Evolutionary conservation across 2,888 invertebrate species (phyloP).

Genomic region (Pyrrhosoma nymphula): DNA sequence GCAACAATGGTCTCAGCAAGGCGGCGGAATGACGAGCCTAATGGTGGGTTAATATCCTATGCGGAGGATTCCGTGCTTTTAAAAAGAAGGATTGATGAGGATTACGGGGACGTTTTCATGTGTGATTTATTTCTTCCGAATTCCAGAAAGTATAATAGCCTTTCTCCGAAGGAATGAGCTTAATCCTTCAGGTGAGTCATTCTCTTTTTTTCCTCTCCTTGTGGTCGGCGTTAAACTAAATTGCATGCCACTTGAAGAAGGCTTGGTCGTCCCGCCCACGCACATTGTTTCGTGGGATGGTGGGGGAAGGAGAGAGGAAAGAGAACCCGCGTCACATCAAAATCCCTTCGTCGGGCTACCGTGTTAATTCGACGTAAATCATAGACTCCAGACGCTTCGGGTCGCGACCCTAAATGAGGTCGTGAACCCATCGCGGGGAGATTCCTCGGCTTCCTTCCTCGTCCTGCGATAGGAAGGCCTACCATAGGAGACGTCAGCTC

Average conservation of each 20-base stretch:
- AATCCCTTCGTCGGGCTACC: background rate
- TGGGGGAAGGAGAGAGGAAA: background rate
- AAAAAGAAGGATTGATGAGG: background rate
- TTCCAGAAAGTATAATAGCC: background rate
- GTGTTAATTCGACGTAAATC: constrained; percentile 21
- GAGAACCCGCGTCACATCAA: background rate
- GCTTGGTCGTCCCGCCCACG: background rate
- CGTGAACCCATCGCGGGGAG: background rate
- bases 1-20: background rate
- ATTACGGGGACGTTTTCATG: background rate
- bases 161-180: background rate
- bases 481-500: background rate
- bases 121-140: background rate
- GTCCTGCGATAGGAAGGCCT: background rate
- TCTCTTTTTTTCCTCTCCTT: background rate
- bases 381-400: background rate
- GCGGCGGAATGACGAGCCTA: background rate
- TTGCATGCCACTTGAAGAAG: background rate
- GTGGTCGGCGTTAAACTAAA: background rate
- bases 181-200: background rate
- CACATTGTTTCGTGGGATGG: background rate
- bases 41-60: background rate
- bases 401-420: background rate
- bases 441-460: background rate
- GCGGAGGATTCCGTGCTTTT: background rate